These are phyloP conservation scores for Seira ritae DNA, from an alignment of 2,888 invertebrate species.

Conservation along the genomic window DNA sequence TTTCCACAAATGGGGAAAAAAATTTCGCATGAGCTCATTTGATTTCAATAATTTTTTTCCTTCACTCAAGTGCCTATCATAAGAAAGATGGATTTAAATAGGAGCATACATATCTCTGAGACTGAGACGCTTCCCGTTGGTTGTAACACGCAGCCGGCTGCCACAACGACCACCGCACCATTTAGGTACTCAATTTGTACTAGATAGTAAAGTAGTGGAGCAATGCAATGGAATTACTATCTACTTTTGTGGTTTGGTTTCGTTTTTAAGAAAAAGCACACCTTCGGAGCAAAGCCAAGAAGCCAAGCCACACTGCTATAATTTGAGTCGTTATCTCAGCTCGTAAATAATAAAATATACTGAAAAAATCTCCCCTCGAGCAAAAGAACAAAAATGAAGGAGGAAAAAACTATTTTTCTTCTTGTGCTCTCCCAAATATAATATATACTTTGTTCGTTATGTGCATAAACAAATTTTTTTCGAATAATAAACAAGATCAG, in stretches of 20 bases:
- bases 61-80: too few species aligned
- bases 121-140: too few species aligned
- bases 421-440: not conserved
- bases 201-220: too few species aligned
- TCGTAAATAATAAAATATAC: constrained; percentile 63
- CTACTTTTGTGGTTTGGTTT: constrained; percentile 16
- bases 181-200: too few species aligned
- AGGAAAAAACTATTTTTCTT: not conserved
- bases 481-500: constrained; percentile 44
- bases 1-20: too few species aligned
- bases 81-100: too few species aligned
- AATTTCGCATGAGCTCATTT: too few species aligned
- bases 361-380: constrained; percentile 53
- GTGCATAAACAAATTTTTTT: constrained; percentile 19
- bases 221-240: not conserved
- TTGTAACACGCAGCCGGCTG: too few species aligned
- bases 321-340: constrained; percentile 66
- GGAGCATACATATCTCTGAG: too few species aligned
- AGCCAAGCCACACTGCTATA: constrained; percentile 66
- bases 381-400: constrained; percentile 43
- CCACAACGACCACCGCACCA: too few species aligned
- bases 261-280: not conserved
- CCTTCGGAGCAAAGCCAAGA: constrained; percentile 55
- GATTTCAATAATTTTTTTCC: too few species aligned
- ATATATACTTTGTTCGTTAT: not conserved